Conservation (phyloP, 2,113 vertebrate species). For the Echinops telfairi region DNA sequence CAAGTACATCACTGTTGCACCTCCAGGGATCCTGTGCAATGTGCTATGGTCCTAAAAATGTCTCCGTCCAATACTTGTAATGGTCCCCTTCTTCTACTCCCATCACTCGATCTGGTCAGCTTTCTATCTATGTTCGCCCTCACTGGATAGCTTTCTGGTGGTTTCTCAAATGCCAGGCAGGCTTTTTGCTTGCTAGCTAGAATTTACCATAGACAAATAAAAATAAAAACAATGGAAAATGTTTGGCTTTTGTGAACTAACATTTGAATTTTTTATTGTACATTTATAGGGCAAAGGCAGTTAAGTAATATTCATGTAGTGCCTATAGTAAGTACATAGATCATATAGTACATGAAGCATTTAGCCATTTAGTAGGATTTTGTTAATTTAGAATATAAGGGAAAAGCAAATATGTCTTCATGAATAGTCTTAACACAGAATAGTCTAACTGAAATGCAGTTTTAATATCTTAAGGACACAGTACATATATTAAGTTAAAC, state of each 20-base stretch:
- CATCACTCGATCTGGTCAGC: neutral
- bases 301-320: conserved; percentile 56
- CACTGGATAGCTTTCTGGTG: conserved; percentile 17
- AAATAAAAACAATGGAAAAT: conserved; percentile 71
- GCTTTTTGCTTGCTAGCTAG: conserved; percentile 64
- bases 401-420: conserved; percentile 71
- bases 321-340: neutral
- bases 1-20: neutral
- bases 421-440: conserved; percentile 60
- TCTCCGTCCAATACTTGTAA: neutral
- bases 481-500: conserved; percentile 69
- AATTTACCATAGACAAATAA: conserved; percentile 19
- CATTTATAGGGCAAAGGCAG: conserved; percentile 62
- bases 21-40: neutral
- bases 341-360: conserved; percentile 65
- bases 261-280: conserved; percentile 63
- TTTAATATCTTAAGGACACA: conserved; percentile 64
- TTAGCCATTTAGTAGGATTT: conserved; percentile 68
- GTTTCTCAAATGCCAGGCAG: conserved; percentile 49
- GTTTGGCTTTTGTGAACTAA: conserved; percentile 58
- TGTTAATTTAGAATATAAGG: conserved; percentile 75
- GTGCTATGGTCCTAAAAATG: conserved; percentile 42
- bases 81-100: no score
- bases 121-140: conserved; percentile 46
- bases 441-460: conserved; percentile 62